These are phyloP conservation scores for Pseudoips prasinana DNA, from an alignment of 2,888 invertebrate genomes.

Conservation along the genomic window DNA sequence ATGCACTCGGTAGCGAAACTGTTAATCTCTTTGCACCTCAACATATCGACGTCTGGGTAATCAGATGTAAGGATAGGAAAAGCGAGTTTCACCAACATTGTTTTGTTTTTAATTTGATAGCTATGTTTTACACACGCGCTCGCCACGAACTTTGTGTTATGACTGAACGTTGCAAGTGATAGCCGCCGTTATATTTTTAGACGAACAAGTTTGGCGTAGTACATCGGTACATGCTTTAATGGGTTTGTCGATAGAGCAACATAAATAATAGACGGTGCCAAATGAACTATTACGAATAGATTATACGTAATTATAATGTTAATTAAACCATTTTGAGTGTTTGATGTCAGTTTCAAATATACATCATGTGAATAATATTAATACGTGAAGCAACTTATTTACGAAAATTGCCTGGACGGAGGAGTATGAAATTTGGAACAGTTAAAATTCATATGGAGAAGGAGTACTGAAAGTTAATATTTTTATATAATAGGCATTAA, in stretches of 20 bases:
- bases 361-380: too few relatives aligned
- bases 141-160: slow-evolving; percentile 38
- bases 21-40: slow-evolving; percentile 60
- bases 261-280: slow-evolving; percentile 31
- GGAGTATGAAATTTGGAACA: too few relatives aligned
- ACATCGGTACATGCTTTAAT: slow-evolving; percentile 22
- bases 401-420: too few relatives aligned
- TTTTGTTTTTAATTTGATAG: too few relatives aligned
- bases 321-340: slow-evolving; percentile 2
- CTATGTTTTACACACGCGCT: slow-evolving; percentile 41
- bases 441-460: too few relatives aligned
- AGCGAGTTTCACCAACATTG: slow-evolving; percentile 63
- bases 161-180: slow-evolving; percentile 31
- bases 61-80: slow-evolving; percentile 48
- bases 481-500: too few relatives aligned
- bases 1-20: slow-evolving; percentile 64
- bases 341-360: too few relatives aligned
- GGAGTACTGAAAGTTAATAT: too few relatives aligned
- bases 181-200: slow-evolving; percentile 33
- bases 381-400: too few relatives aligned
- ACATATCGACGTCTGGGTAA: slow-evolving; percentile 65
- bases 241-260: slow-evolving; percentile 27
- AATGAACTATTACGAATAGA: slow-evolving; percentile 15
- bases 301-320: slow-evolving; percentile 20
- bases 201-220: slow-evolving; percentile 26